These are phyloP conservation scores for Plectrocnemia conspersa DNA, from an alignment of 1,140 invertebrate species.

Conservation along the genomic window DNA sequence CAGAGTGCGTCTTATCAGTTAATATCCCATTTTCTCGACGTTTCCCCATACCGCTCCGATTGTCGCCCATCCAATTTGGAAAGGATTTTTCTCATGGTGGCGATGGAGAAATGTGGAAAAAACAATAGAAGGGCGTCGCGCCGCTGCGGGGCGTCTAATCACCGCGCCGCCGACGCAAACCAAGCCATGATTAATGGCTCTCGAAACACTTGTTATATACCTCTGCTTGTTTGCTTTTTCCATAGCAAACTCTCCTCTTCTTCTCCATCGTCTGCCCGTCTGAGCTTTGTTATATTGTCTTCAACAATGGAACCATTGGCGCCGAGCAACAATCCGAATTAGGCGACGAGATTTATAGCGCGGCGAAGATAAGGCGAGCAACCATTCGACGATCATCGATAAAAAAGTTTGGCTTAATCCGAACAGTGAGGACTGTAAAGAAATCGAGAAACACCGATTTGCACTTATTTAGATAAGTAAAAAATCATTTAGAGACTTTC, in stretches of 20 bases:
- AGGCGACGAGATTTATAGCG: neutral
- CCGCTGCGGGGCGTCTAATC: slow-evolving; percentile 10
- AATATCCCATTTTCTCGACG: slow-evolving; percentile 14
- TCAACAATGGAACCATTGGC: neutral
- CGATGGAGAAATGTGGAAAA: too few relatives aligned
- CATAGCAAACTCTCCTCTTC: too few relatives aligned
- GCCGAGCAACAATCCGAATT: too few relatives aligned
- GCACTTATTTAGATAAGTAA: too few relatives aligned
- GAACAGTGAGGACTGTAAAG: too few relatives aligned
- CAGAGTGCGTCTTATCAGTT: slow-evolving; percentile 15
- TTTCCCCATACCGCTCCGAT: neutral
- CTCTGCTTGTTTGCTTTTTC: too few relatives aligned
- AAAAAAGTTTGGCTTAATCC: too few relatives aligned
- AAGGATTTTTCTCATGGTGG: slow-evolving; percentile 17
- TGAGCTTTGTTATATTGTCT: neutral
- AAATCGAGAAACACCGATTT: too few relatives aligned
- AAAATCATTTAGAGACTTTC: too few relatives aligned
- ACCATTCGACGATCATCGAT: too few relatives aligned
- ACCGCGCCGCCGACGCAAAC: neutral
- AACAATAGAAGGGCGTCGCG: slow-evolving; percentile 6
- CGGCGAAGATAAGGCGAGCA: too few relatives aligned
- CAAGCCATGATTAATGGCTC: slow-evolving; percentile 17
- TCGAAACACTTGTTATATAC: slow-evolving; percentile 12
- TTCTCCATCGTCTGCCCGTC: neutral
- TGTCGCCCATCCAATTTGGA: slow-evolving; percentile 18